Percentiles rank a stretch among this genome's conserved stretches.
Conservation (phyloP, 2,113 vertebrate genomes). For the Canis aureus region DNA sequence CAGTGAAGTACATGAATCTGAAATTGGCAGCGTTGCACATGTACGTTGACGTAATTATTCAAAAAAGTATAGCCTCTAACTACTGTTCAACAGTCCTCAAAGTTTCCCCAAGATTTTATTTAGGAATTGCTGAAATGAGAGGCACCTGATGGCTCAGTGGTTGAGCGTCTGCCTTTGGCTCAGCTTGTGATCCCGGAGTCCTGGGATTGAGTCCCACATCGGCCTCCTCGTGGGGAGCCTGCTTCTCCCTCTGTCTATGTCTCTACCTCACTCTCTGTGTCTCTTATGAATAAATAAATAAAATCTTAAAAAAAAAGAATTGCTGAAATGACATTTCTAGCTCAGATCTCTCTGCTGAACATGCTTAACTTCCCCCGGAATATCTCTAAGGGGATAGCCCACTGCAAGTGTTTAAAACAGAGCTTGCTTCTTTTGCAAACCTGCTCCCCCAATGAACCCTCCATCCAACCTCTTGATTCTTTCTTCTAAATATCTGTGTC, state of each 20-base stretch:
- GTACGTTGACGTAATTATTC: constrained; percentile 46
- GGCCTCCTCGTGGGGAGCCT: no score
- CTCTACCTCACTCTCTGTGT: no score
- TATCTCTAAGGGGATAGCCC: neutral
- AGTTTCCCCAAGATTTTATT: constrained; percentile 13
- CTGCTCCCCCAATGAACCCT: neutral
- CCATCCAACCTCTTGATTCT: neutral
- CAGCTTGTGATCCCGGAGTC: no score
- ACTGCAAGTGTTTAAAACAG: neutral
- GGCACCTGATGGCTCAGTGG: no score
- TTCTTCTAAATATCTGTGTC: neutral
- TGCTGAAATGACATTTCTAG: neutral
- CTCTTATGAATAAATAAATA: no score
- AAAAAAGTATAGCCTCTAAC: constrained; percentile 52
- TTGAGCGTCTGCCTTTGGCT: no score
- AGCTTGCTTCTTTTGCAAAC: neutral
- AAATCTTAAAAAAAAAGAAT: neutral
- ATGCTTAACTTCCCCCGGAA: neutral
- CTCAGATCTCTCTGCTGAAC: neutral
- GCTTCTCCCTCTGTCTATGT: no score
- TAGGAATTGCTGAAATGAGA: constrained; percentile 6
- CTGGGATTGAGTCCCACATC: no score
- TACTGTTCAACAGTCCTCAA: neutral
- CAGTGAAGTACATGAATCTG: constrained; percentile 23
- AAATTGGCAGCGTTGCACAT: constrained; percentile 47